Conservation (phyloP, 2,888 invertebrate genomes). For the Nomada hirtipes region DNA sequence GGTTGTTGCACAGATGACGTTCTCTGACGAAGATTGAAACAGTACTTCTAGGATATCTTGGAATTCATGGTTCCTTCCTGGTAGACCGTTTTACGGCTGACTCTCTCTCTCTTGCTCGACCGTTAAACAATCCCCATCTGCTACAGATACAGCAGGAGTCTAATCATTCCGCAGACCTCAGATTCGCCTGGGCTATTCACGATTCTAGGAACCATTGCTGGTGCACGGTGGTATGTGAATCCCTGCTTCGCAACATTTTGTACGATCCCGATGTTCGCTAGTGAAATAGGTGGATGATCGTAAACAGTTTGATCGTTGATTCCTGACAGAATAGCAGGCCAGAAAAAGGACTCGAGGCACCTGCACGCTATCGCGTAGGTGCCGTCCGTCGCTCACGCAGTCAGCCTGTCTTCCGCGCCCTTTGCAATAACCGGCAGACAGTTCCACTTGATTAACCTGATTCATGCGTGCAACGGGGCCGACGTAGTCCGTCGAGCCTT, state of each 20-base stretch:
- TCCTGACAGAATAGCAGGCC: constrained; percentile 16
- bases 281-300: neutral
- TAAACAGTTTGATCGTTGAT: neutral
- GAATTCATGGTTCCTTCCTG: neutral
- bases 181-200: constrained; percentile 22
- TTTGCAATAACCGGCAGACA: constrained; percentile 72
- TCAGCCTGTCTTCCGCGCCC: constrained; percentile 71
- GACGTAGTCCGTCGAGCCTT: constrained; percentile 44
- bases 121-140: neutral
- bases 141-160: constrained; percentile 21
- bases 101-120: neutral
- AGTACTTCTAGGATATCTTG: neutral
- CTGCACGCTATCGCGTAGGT: constrained; percentile 72
- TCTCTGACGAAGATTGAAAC: constrained; percentile 1
- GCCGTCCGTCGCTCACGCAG: constrained; percentile 68
- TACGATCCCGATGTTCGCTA: too few species aligned
- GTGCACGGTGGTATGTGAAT: too few species aligned
- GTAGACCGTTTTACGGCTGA: neutral
- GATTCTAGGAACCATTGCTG: too few species aligned
- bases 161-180: constrained; percentile 67
- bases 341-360: constrained; percentile 66
- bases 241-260: too few species aligned
- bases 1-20: constrained; percentile 38
- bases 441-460: constrained; percentile 82
- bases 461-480: constrained; percentile 77